phyloP scores from a whole-genome alignment of 2,797 vertebrate genomes.

The Neosalanx taihuensis region DNA sequence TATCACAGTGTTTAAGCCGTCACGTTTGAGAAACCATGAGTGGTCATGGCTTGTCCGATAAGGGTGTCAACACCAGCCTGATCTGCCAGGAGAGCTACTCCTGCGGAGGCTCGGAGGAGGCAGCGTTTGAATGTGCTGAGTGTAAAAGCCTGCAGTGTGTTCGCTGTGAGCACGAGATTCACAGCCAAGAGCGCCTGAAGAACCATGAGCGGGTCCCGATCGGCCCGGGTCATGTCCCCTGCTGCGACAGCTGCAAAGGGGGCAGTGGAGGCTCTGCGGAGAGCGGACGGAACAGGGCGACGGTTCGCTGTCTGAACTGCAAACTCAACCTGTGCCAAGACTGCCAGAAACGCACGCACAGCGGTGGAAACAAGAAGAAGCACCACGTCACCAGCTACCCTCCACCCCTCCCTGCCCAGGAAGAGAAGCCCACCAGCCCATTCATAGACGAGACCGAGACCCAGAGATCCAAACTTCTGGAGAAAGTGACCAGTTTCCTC shows the following conservation, averaged over 20 bases:
- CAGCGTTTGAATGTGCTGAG: constrained; percentile 90
- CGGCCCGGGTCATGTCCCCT: constrained; percentile 84
- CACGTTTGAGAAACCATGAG: constrained; percentile 78
- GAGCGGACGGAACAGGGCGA: constrained; percentile 75
- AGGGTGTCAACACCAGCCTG: constrained; percentile 81
- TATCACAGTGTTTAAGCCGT: constrained; percentile 40
- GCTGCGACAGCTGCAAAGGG: constrained; percentile 91
- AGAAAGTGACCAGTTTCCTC: constrained; percentile 90
- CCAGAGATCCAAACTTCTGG: constrained; percentile 77
- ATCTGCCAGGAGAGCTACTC: constrained; percentile 94
- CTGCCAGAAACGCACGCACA: constrained; percentile 96
- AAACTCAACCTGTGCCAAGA: constrained; percentile 92
- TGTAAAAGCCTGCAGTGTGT: constrained; percentile 91
- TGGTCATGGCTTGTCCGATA: constrained; percentile 83
- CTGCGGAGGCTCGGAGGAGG: constrained; percentile 89
- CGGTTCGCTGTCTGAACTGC: constrained; percentile 90
- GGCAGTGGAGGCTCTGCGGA: constrained; percentile 67
- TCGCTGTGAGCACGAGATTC: constrained; percentile 88
- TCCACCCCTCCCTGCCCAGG: constrained; percentile 63
- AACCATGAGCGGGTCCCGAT: constrained; percentile 88
- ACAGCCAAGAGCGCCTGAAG: constrained; percentile 83
- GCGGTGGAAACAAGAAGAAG: constrained; percentile 89
- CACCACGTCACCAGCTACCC: constrained; percentile 84
- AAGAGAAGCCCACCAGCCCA: constrained; percentile 48
- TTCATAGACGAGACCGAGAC: constrained; percentile 73